Evolutionary conservation across 1,140 invertebrate species (phyloP).

Genomic region (Heliconius congener): DNA sequence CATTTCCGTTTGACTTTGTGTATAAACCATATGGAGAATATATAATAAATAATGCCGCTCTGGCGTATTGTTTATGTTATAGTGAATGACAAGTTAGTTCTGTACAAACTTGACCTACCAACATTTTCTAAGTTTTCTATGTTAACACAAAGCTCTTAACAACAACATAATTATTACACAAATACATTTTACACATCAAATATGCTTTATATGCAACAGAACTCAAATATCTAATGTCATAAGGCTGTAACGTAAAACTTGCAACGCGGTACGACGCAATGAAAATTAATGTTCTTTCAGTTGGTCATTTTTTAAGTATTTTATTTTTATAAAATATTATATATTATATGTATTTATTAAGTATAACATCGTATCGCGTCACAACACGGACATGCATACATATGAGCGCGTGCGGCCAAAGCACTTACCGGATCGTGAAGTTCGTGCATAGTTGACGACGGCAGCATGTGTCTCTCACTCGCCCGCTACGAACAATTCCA

Average conservation of each 20-base stretch:
- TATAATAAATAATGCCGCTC: background rate
- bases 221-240: constrained; percentile 35
- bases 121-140: constrained; percentile 16
- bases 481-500: constrained; percentile 66
- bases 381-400: constrained; percentile 47
- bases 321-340: too few relatives aligned
- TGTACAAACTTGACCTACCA: constrained; percentile 10
- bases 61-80: background rate
- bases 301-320: too few relatives aligned
- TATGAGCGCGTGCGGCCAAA: constrained; percentile 39
- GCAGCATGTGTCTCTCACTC: constrained; percentile 76
- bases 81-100: constrained; percentile 5
- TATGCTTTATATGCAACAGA: constrained; percentile 37
- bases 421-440: constrained; percentile 80
- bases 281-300: background rate
- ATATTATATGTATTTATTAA: background rate
- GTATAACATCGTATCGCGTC: constrained; percentile 40
- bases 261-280: constrained; percentile 24
- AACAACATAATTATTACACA: constrained; percentile 27
- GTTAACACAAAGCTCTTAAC: constrained; percentile 28
- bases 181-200: constrained; percentile 27
- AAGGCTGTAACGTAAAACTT: constrained; percentile 29
- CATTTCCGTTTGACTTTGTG: background rate
- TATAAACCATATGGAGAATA: background rate
- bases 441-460: constrained; percentile 80